phyloP scores from a whole-genome alignment of 1,140 invertebrate species.

The Eumaeus atala region DNA sequence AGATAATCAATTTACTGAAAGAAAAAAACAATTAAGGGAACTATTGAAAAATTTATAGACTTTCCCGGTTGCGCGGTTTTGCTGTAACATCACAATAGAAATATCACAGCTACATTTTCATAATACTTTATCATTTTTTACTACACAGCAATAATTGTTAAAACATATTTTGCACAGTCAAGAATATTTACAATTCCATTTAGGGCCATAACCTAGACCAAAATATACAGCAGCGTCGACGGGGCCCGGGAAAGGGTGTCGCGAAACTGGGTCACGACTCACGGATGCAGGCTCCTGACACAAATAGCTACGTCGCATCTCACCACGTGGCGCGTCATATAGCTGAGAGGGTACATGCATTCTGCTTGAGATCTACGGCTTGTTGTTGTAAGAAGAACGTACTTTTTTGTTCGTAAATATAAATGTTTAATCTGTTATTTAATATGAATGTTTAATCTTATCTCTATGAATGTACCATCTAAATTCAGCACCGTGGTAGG shows the following conservation, averaged over 20 bases:
- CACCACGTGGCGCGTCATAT: slow-evolving; percentile 34
- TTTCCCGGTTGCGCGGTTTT: too few species aligned
- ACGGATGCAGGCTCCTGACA: slow-evolving; percentile 67
- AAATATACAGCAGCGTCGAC: slow-evolving; percentile 54
- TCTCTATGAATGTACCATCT: too few species aligned
- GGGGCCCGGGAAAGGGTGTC: slow-evolving; percentile 48
- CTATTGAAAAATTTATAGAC: too few species aligned
- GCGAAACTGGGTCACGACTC: slow-evolving; percentile 64
- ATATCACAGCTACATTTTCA: too few species aligned
- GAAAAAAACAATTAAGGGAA: too few species aligned
- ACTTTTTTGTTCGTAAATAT: too few species aligned
- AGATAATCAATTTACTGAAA: too few species aligned
- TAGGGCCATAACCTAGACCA: slow-evolving; percentile 55
- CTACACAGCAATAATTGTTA: background rate
- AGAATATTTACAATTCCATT: slow-evolving; percentile 15
- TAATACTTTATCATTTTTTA: background rate
- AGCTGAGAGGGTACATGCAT: slow-evolving; percentile 12
- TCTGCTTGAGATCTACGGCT: background rate
- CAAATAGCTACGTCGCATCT: slow-evolving; percentile 65
- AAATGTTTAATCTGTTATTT: too few species aligned
- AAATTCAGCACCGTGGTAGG: too few species aligned
- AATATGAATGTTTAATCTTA: too few species aligned
- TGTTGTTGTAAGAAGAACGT: background rate
- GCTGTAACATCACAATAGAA: too few species aligned
- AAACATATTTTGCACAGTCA: slow-evolving; percentile 3